A percentile compares a stretch with the other conserved stretches of the same genome.
phyloP scores from a whole-genome alignment of 2,888 invertebrate genomes.

The Spisula solida region DNA sequence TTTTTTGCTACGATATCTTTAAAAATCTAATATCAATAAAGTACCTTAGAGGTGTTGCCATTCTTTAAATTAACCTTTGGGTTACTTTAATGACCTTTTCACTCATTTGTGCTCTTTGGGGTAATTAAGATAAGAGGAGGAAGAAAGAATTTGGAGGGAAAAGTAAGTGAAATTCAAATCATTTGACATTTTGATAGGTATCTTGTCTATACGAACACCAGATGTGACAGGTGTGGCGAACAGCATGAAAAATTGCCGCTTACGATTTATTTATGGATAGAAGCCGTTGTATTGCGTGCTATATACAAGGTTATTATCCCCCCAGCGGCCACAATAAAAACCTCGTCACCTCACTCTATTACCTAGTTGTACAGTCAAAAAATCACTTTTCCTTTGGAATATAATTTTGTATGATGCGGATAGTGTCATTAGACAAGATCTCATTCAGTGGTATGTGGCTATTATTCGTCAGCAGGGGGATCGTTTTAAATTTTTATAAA shows the following conservation, averaged over 20 bases:
- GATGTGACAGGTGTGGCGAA: background rate
- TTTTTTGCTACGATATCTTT: background rate
- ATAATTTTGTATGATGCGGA: background rate
- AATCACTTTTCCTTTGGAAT: background rate
- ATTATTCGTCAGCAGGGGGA: background rate
- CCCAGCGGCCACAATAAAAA: conserved; percentile 6
- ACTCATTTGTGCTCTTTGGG: background rate
- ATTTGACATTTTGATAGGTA: background rate
- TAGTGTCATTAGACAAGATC: conserved; percentile 3
- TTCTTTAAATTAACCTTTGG: conserved; percentile 8
- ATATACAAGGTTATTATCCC: conserved; percentile 16
- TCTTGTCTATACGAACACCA: background rate
- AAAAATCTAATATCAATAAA: background rate
- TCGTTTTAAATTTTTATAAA: background rate
- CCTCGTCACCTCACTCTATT: conserved; percentile 16
- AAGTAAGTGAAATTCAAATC: background rate
- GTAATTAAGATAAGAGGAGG: conserved; percentile 9
- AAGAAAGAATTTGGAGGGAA: conserved; percentile 17
- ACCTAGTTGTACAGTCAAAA: background rate
- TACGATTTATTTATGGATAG: background rate
- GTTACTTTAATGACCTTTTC: conserved; percentile 12
- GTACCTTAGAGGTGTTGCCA: background rate
- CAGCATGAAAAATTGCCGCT: background rate
- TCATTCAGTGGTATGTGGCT: background rate
- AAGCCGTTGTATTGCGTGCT: background rate